Evolutionary conservation across 2,113 vertebrate genomes (phyloP), one percentile per base, ranked within the genome.

Genomic region (Peucedramus taeniatus): DNA sequence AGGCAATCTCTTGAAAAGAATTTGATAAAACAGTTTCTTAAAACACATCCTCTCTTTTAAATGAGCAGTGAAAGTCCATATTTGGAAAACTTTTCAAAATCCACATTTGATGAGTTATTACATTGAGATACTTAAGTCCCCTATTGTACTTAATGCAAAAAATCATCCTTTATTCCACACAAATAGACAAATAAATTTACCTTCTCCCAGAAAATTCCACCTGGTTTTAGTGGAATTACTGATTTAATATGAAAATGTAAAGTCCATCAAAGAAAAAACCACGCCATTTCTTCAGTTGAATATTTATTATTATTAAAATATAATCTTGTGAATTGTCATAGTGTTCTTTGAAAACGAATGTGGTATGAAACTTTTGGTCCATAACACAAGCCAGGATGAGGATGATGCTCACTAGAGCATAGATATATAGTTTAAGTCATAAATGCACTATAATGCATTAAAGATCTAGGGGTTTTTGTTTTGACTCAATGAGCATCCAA

Each of bases 271-370:
- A 61, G 26, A 20, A 49, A 10, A 71, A 66, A 75, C 71, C 17
- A 5, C 24, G 13, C 9, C 1, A 86, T 75, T 69, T 68, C 26
- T 60, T 54, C 65, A 56, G 50, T 59, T 82, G 42, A 72, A 61
- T 64, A 81, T 95, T 86, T 68, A 89, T 93, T 82, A n/a, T 50
- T 45, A 37, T 37, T 70, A 64, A 88, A 72, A 82, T 49, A 33
- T 9, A 22, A 44, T 40, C 7, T 69, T 68, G 18, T 85, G 53
- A 64, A 94, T 83, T 90, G 13, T 82, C 33, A 28, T 65, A 15
- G 23, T 86, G 65, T 42, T 92, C 23, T 92, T 72, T 86, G 45
- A 65, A 96, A 91, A 93, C 84, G 22, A 91, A 94, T 90, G 64
- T 95, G 37, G 22, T 69, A 39, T 89, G 42, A 85, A 81, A 76